Conservation (phyloP, 2,888 invertebrate genomes). For the Andrena haemorrhoa region DNA sequence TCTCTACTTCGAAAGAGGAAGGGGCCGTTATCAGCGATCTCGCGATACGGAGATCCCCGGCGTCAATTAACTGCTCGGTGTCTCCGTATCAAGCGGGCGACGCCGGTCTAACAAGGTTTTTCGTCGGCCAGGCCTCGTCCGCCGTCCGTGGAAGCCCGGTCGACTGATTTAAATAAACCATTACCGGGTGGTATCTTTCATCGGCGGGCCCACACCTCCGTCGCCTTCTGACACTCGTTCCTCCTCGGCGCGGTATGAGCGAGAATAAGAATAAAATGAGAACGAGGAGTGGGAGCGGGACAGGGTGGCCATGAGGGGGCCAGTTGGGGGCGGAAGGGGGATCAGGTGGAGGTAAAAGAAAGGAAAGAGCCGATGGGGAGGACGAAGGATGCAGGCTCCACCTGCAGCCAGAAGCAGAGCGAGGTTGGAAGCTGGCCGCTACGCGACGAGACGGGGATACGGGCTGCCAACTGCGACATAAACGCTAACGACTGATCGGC, state of each 20-base stretch:
- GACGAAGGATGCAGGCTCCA: conserved; percentile 34
- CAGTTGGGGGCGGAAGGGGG: not conserved
- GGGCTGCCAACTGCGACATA: conserved; percentile 73
- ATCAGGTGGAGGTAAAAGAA: not conserved
- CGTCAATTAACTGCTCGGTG: conserved; percentile 72
- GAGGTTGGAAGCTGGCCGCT: conserved; percentile 53
- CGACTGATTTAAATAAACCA: conserved; percentile 80
- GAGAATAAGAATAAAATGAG: conserved; percentile 43
- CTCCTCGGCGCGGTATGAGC: conserved; percentile 34
- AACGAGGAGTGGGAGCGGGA: not conserved
- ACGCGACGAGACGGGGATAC: conserved; percentile 25
- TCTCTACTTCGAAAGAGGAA: conserved; percentile 13
- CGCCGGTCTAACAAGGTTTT: conserved; percentile 76
- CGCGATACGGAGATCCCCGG: conserved; percentile 58
- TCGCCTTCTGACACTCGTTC: conserved; percentile 74
- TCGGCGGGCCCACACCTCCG: conserved; percentile 76
- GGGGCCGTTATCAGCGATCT: conserved; percentile 56
- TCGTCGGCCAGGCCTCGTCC: conserved; percentile 58
- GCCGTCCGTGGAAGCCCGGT: conserved; percentile 50
- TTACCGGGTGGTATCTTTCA: conserved; percentile 79
- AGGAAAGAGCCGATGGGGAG: conserved; percentile 21
- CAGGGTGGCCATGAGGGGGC: not conserved
- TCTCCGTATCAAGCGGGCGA: conserved; percentile 71
- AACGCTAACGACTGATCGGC: conserved; percentile 80
- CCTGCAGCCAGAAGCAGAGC: conserved; percentile 56